Base-by-base conservation (phyloP, 2,797 vertebrate genomes). In the Hafferia zeledoni region DNA sequence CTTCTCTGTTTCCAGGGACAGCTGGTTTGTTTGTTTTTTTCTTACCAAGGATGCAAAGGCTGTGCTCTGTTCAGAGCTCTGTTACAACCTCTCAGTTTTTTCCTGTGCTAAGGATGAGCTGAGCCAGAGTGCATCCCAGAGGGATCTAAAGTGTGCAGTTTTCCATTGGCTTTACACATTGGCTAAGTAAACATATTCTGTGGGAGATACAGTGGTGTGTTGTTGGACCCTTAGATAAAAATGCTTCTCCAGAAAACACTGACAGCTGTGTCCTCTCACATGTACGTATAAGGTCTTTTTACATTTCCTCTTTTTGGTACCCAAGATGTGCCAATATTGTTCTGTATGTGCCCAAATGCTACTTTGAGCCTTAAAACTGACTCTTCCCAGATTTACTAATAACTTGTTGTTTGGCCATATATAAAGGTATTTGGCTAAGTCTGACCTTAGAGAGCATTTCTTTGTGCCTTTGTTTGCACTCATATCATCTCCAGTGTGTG, bases 191-290 rank as follows among this genome's bases (percentile, higher is more conserved):
- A 30, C 0, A 0, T 71, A 13, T 18, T 91, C 43, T 47, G 6
- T 43, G 30, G 46, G 46, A 68, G 13, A 30, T 76, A 30, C n/a
- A 16, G 7, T 65, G 16, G 6, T 46, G 37, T 41, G 13, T 18
- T 64, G 5, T 27, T 64, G 24, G 30, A 39, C 30, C 8, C 27
- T 12, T 35, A 7, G 13, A 8, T 55, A 72, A 56, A 72, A 46
- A 12, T 17, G 13, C 8, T 60, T 67, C 86, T 41, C 25, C 49
- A 56, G 61, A 46, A 89, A 87, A 46, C 43, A 37, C 8, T 60
- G 25, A 44, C 11, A n/a, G 4, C 28, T 43, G 0, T 50, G n/a
- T 69, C 20, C 25, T 76, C 9, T 72, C 17, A n/a, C 5, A 2
- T 39, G 19, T 23, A 5, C 19, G 7, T 55, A 11, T 63, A 50